Conservation (phyloP, 2,888 invertebrate genomes). For the Machimus rusticus region DNA sequence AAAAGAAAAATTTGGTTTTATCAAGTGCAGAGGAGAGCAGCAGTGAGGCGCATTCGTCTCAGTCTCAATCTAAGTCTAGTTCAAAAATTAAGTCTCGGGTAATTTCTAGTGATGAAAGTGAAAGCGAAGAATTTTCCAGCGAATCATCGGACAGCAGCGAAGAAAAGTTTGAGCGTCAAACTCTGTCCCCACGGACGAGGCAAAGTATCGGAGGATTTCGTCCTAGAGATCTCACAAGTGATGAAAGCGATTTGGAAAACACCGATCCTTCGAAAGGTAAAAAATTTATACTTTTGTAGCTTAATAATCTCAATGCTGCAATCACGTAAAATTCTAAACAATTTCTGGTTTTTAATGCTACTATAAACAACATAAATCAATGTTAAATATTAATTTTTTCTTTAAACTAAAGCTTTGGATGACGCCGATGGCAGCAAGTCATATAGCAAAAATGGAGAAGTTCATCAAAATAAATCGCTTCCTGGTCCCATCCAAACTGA, state of each 20-base stretch:
- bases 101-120: neutral
- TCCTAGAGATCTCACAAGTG: slow-evolving; percentile 53
- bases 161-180: slow-evolving; percentile 52
- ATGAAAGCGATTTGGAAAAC: slow-evolving; percentile 49
- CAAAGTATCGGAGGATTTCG: slow-evolving; percentile 61
- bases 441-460: neutral
- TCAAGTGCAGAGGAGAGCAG: neutral
- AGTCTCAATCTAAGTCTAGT: neutral
- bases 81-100: neutral
- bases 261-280: neutral
- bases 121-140: neutral
- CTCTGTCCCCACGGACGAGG: slow-evolving; percentile 58
- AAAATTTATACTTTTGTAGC: neutral
- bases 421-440: neutral
- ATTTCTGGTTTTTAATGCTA: neutral
- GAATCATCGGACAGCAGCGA: slow-evolving; percentile 48
- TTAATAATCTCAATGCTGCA: too few species aligned
- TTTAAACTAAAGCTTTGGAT: neutral
- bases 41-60: neutral
- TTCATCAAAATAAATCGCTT: neutral
- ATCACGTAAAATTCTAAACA: too few species aligned
- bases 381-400: neutral
- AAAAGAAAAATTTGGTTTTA: neutral
- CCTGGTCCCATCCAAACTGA: neutral
- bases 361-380: neutral